Base-by-base conservation (phyloP, 2,113 vertebrate species). In the Kryptolebias marmoratus region DNA sequence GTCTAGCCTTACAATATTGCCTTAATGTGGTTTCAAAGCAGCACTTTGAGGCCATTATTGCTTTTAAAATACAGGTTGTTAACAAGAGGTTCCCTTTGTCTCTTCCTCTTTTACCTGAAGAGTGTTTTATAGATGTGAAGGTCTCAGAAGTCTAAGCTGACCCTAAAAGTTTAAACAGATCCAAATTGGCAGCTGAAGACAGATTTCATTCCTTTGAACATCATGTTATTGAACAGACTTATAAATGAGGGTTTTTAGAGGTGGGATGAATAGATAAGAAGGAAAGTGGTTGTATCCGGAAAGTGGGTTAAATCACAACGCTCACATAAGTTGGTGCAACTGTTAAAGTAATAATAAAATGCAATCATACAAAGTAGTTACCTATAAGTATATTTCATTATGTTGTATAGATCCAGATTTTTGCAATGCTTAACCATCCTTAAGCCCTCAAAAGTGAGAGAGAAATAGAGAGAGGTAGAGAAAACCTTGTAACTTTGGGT, bases 211-310 rank as follows among this genome's bases (percentile, higher is more conserved):
- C 44, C 58, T 36, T 28, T 48, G 11, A 70, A 68, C 50, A 68
- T 68, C 70, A 68, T 57, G 52, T 31, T 67, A 9, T 42, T 42
- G 39, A 42, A 42, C 39, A 10, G 39, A 42, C 58, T 77, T 71
- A 54, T 66, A 85, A 87, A 77, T 72, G 63, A 84, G 71, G 63
- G 52, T 59, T 80, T 75, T 81, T 44, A 54, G 73, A 62, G 59
- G 32, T 59, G 22, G 31, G 39, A 28, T 74, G 74, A 80, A 81
- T 81, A 56, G 81, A 80, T 85, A 81, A 80, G 65, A 73, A 75
- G 66, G 58, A 22, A 22, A 22, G 39, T 42, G 39, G 39, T 42
- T 36, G 3, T 36, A 36, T 36, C 7, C 3, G 36, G 7, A 7
- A 36, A 4, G 3, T 36, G 36, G 36, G 36, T 36, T 36, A 4